Evolutionary conservation across 2,797 vertebrate species (phyloP).

Genomic region (Cyclopterus lumpus): DNA sequence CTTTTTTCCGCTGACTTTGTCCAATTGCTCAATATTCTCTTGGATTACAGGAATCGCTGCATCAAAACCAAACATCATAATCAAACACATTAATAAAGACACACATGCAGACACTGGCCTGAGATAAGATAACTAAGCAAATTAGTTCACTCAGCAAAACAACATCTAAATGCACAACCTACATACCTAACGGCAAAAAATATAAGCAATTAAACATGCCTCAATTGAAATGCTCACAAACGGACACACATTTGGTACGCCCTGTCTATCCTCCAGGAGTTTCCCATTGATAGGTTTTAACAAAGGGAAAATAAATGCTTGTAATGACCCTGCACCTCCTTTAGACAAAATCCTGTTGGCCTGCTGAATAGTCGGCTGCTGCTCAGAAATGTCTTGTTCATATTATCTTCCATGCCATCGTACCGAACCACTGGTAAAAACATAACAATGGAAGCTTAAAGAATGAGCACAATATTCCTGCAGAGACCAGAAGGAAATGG

Average conservation of each 20-base stretch:
- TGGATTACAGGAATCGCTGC: not conserved
- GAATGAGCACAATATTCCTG: not conserved
- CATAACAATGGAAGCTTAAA: not conserved
- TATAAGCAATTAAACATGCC: not conserved
- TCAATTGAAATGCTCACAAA: not conserved
- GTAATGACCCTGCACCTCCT: not conserved
- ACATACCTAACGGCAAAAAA: not conserved
- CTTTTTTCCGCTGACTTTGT: not conserved
- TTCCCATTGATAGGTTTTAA: not conserved
- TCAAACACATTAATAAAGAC: constrained; percentile 2
- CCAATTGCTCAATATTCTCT: not conserved
- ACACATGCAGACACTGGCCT: not conserved
- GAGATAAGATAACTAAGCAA: not conserved
- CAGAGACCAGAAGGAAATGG: not conserved
- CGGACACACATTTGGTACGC: not conserved
- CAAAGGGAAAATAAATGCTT: not conserved
- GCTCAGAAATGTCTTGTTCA: not conserved
- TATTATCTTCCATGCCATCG: not conserved
- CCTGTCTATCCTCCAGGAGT: not conserved
- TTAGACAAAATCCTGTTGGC: not conserved
- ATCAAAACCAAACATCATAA: not conserved
- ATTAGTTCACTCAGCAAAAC: not conserved
- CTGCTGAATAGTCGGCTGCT: not conserved
- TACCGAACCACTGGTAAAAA: not conserved
- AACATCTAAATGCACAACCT: not conserved